Conservation (phyloP, 2,797 vertebrate genomes). For the Sebastes paucispinis region DNA sequence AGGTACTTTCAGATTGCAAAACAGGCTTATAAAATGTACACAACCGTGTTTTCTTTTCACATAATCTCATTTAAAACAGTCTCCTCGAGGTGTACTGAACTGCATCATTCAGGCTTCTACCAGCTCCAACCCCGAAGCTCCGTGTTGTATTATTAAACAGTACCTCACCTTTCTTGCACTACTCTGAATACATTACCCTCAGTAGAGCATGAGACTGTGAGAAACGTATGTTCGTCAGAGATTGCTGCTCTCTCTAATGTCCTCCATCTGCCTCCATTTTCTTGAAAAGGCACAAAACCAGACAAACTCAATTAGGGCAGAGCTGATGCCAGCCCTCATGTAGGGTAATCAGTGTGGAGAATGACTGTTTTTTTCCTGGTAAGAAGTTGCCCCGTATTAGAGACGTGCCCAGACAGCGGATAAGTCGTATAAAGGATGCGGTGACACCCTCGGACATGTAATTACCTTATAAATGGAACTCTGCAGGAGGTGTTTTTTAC, state of each 20-base stretch:
- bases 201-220: not conserved
- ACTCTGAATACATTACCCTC: not conserved
- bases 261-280: not conserved
- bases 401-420: constrained; percentile 8
- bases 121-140: not conserved
- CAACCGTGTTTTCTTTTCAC: not conserved
- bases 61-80: not conserved
- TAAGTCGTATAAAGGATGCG: constrained; percentile 8
- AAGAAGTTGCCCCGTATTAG: not conserved
- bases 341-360: not conserved
- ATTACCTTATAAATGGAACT: constrained; percentile 36
- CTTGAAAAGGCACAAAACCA: not conserved
- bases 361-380: not conserved
- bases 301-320: not conserved
- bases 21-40: no score
- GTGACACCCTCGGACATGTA: constrained; percentile 25
- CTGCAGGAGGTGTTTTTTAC: constrained; percentile 14
- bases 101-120: not conserved
- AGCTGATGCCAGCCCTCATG: not conserved
- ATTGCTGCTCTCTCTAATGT: not conserved
- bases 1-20: not conserved
- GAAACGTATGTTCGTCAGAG: not conserved
- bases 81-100: not conserved
- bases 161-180: not conserved
- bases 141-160: constrained; percentile 2